Conservation (phyloP, 1,140 invertebrate genomes). For the Lepidotrigona ventralis region DNA sequence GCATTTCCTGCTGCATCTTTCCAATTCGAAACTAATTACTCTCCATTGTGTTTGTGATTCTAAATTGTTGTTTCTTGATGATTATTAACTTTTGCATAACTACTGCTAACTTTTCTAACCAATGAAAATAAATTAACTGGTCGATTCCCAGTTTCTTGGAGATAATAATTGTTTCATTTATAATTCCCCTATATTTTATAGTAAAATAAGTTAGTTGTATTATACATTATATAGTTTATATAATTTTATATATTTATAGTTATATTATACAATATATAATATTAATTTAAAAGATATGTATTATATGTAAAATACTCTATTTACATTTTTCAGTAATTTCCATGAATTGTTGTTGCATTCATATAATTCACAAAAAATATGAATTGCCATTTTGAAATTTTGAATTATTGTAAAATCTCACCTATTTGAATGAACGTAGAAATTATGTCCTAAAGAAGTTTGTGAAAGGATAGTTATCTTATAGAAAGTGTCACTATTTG, state of each 20-base stretch:
- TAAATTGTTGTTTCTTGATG: neutral
- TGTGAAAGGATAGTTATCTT: slow-evolving; percentile 17
- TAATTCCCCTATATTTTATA: neutral
- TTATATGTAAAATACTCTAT: too few species aligned
- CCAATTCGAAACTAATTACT: neutral
- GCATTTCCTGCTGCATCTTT: slow-evolving; percentile 17
- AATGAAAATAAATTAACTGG: neutral
- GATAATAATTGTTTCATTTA: neutral
- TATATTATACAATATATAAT: neutral
- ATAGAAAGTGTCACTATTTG: neutral
- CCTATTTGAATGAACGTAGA: neutral
- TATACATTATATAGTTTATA: neutral
- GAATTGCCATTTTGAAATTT: slow-evolving; percentile 12
- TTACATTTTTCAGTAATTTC: too few species aligned
- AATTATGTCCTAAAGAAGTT: slow-evolving; percentile 12
- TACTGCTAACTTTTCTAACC: neutral
- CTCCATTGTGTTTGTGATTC: neutral
- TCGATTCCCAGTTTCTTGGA: neutral
- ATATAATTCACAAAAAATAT: neutral
- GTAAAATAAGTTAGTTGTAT: neutral
- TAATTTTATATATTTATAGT: neutral
- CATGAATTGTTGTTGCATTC: too few species aligned
- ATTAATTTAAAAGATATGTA: too few species aligned
- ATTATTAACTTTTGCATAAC: neutral
- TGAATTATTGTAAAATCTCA: neutral